A percentile compares a stretch with the other conserved stretches of the same genome.
These are phyloP conservation scores for Sitta europaea DNA, from an alignment of 2,113 vertebrate genomes.

Conservation along the genomic window DNA sequence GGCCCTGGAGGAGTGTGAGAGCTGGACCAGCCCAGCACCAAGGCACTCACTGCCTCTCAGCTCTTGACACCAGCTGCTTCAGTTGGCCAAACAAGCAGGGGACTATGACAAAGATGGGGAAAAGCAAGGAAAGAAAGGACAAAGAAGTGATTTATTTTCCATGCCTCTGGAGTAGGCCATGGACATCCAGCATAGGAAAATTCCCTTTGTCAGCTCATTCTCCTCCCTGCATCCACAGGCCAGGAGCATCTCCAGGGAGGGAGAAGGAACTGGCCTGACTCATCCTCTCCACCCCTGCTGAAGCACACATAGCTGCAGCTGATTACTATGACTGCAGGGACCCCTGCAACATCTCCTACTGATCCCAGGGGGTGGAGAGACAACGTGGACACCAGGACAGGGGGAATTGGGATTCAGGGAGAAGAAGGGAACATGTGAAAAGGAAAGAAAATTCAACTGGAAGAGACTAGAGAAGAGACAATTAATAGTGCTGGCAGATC, in stretches of 20 bases:
- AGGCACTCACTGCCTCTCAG: neutral
- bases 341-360: neutral
- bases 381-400: fast-evolving
- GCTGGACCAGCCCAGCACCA: neutral
- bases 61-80: neutral
- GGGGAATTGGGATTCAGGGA: neutral
- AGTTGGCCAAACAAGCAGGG: neutral
- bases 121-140: neutral
- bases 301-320: neutral
- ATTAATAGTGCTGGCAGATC: neutral
- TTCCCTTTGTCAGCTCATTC: neutral
- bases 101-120: neutral
- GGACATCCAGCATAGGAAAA: neutral
- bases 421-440: neutral
- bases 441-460: neutral
- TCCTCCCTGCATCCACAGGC: neutral
- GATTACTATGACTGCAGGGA: fast-evolving
- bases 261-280: neutral
- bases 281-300: neutral
- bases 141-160: neutral
- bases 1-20: neutral
- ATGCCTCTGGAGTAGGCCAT: neutral
- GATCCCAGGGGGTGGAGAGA: neutral
- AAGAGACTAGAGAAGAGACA: neutral
- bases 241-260: neutral